A percentile compares a stretch with the other conserved stretches of the same genome.
These are phyloP conservation scores for Hesperophylax magnus DNA, from an alignment of 1,140 invertebrate genomes.

Conservation along the genomic window DNA sequence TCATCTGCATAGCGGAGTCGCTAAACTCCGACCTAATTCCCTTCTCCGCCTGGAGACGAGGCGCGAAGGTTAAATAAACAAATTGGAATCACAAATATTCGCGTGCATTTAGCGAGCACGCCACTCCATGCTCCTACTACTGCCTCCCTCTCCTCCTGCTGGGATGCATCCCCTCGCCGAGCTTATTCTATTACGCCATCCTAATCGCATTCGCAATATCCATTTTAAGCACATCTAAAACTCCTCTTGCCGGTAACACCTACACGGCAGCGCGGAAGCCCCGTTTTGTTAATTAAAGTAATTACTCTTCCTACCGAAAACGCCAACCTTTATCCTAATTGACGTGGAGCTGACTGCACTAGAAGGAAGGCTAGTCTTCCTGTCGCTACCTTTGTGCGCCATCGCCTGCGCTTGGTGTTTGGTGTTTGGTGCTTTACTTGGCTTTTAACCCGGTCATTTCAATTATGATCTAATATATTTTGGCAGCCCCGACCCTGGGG, in stretches of 20 bases:
- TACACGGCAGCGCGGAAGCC: slow-evolving; percentile 39
- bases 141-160: neutral
- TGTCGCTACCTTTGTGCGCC: neutral
- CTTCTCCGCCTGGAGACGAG: neutral
- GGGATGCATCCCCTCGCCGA: slow-evolving; percentile 30
- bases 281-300: slow-evolving; percentile 55
- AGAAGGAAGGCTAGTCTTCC: slow-evolving; percentile 13
- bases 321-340: slow-evolving; percentile 54
- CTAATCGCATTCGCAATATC: slow-evolving; percentile 55
- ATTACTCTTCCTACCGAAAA: slow-evolving; percentile 52
- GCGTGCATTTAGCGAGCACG: slow-evolving; percentile 29
- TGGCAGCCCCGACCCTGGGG: too few relatives aligned
- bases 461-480: too few relatives aligned
- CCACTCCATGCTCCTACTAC: neutral
- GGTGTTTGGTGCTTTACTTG: too few relatives aligned
- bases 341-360: slow-evolving; percentile 44
- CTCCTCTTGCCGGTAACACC: slow-evolving; percentile 40
- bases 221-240: slow-evolving; percentile 55
- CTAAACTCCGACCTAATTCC: slow-evolving; percentile 30
- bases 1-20: slow-evolving; percentile 17
- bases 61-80: slow-evolving; percentile 44
- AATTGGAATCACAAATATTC: slow-evolving; percentile 54
- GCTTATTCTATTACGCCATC: slow-evolving; percentile 55
- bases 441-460: too few relatives aligned
- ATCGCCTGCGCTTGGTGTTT: too few relatives aligned